Percentiles rank a stretch among this genome's conserved stretches.
These are phyloP conservation scores for Rhegmatorhina hoffmannsi DNA, from an alignment of 2,113 vertebrate genomes.

Conservation along the genomic window DNA sequence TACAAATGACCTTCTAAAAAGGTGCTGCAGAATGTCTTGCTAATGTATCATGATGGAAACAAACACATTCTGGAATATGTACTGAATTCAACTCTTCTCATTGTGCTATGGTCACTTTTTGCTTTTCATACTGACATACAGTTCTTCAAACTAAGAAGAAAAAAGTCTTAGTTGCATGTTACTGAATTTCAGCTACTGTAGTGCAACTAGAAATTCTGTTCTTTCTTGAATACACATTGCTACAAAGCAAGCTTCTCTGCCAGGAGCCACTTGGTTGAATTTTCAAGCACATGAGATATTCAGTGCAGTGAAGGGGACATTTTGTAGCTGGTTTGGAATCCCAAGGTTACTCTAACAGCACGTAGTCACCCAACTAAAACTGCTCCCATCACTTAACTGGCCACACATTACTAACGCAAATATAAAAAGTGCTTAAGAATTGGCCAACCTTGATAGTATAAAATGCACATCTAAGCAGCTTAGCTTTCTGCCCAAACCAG, in stretches of 20 bases:
- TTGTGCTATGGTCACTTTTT: neutral
- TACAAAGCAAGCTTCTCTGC: slow-evolving; percentile 26
- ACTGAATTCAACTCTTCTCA: slow-evolving; percentile 27
- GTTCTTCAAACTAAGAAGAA: slow-evolving; percentile 34
- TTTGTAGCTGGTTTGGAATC: slow-evolving; percentile 45
- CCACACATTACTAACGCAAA: neutral
- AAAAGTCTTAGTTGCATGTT: slow-evolving; percentile 32
- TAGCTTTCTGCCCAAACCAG: slow-evolving; percentile 1
- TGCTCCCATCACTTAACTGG: slow-evolving; percentile 36
- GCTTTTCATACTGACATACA: neutral
- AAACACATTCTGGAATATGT: slow-evolving; percentile 41
- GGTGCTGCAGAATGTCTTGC: slow-evolving; percentile 29
- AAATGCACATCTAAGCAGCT: slow-evolving; percentile 37
- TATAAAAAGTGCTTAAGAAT: slow-evolving; percentile 62
- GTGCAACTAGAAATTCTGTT: slow-evolving; percentile 33
- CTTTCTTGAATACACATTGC: slow-evolving; percentile 7
- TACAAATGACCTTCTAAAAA: slow-evolving; percentile 64
- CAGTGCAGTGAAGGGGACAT: slow-evolving; percentile 47
- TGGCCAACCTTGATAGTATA: slow-evolving; percentile 16
- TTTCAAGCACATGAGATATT: slow-evolving; percentile 61
- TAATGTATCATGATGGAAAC: slow-evolving; percentile 59
- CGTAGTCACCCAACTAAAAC: slow-evolving; percentile 16
- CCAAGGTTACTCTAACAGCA: slow-evolving; percentile 15
- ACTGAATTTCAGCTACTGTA: slow-evolving; percentile 60
- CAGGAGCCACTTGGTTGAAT: slow-evolving; percentile 20